A percentile compares a stretch with the other conserved stretches of the same genome.
phyloP scores from a whole-genome alignment of 1,140 invertebrate genomes.

The Acromyrmex charruanus region DNA sequence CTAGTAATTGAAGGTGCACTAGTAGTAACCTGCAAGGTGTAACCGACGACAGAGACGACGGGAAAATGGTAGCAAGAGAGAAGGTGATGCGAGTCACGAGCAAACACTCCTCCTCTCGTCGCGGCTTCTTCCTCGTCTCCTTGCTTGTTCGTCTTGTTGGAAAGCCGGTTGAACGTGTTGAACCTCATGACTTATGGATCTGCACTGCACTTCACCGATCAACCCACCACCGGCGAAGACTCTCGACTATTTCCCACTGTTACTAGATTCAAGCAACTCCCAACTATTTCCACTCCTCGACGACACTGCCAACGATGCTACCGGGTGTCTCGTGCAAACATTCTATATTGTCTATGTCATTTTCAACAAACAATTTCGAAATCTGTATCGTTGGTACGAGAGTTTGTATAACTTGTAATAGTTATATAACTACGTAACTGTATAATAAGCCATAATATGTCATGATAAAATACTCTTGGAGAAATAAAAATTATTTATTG shows the following conservation, averaged over 20 bases:
- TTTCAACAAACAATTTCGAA: slow-evolving; percentile 28
- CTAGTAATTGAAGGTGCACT: slow-evolving; percentile 75
- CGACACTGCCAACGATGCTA: slow-evolving; percentile 39
- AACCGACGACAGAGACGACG: slow-evolving; percentile 1
- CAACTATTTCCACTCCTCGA: slow-evolving; percentile 49
- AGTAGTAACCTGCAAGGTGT: slow-evolving; percentile 72
- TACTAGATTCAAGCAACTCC: slow-evolving; percentile 47
- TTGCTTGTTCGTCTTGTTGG: slow-evolving; percentile 70
- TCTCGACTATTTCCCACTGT: slow-evolving; percentile 54
- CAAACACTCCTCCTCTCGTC: slow-evolving; percentile 77
- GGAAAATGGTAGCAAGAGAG: slow-evolving; percentile 24
- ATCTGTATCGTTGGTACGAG: not conserved
- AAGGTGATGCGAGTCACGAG: slow-evolving; percentile 64
- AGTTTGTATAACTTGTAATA: slow-evolving; percentile 1
- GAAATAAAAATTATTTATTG: not conserved
- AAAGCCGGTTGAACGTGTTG: slow-evolving; percentile 73
- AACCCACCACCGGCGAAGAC: slow-evolving; percentile 51
- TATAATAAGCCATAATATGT: not conserved
- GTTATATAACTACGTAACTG: not conserved
- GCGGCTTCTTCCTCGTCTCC: slow-evolving; percentile 72
- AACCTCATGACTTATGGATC: slow-evolving; percentile 82
- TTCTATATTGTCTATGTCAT: slow-evolving; percentile 13
- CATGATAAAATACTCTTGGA: not conserved
- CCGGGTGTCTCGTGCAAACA: slow-evolving; percentile 35
- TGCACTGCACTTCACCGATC: slow-evolving; percentile 77